Conservation (phyloP, 2,113 vertebrate species). For the Thomomys bottae region DNA sequence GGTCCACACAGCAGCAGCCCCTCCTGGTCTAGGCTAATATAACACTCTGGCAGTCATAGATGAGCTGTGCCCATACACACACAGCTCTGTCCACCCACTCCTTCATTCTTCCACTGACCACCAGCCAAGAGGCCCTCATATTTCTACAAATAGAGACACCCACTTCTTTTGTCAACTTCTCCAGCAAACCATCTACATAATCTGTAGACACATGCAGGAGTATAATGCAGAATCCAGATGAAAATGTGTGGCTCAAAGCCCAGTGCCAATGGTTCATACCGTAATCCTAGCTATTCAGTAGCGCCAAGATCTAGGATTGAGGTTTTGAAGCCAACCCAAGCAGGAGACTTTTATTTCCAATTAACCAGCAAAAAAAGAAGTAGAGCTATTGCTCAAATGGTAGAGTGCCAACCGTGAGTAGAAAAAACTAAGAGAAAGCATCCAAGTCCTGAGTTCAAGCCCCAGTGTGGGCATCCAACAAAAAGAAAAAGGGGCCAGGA, state of each 20-base stretch:
- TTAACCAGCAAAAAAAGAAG: background rate
- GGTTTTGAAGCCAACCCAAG: background rate
- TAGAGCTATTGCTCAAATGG: too few species aligned
- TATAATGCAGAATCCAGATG: background rate
- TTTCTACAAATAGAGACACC: background rate
- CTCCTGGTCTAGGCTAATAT: background rate
- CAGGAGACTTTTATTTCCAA: background rate
- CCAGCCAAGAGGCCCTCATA: background rate
- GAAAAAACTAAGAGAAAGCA: too few species aligned
- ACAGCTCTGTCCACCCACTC: background rate
- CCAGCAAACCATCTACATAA: background rate
- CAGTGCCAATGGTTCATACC: too few species aligned
- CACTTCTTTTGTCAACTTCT: constrained; percentile 16
- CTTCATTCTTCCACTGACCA: background rate
- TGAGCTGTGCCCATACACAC: background rate
- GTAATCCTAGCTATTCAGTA: background rate
- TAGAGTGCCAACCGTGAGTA: too few species aligned
- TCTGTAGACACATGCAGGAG: background rate
- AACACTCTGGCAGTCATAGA: background rate
- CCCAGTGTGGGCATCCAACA: too few species aligned
- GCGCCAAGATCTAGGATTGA: background rate
- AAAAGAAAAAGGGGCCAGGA: too few species aligned
- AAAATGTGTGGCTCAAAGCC: too few species aligned
- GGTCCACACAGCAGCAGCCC: background rate
- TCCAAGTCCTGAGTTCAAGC: background rate